Conservation (phyloP, 1,140 invertebrate genomes). For the Papilio aristodemus region DNA sequence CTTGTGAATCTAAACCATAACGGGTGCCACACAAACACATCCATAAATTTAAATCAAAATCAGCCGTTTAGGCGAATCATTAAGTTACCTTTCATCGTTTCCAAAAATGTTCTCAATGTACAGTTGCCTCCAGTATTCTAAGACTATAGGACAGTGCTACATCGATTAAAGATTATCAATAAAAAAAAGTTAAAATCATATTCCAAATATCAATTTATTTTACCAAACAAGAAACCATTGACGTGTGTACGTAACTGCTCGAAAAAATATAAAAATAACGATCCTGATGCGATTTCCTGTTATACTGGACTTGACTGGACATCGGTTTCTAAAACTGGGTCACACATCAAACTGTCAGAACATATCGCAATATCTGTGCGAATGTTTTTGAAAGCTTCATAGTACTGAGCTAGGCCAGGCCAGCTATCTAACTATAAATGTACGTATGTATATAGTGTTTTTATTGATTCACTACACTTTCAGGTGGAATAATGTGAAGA, state of each 20-base stretch:
- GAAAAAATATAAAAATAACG: not conserved
- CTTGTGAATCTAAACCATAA: too few species aligned
- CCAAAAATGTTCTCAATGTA: too few species aligned
- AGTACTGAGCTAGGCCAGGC: not conserved
- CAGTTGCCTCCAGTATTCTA: too few species aligned
- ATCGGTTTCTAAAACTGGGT: conserved; percentile 17
- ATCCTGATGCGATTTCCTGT: too few species aligned
- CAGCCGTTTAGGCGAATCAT: too few species aligned
- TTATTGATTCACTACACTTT: too few species aligned
- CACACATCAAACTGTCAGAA: conserved; percentile 24
- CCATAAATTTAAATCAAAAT: too few species aligned
- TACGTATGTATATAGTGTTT: not conserved
- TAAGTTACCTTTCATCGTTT: too few species aligned
- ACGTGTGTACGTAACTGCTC: not conserved
- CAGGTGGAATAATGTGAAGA: too few species aligned
- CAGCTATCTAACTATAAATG: not conserved
- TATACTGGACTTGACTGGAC: not conserved
- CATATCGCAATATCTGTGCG: not conserved
- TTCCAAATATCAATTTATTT: not conserved
- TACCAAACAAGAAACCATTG: not conserved
- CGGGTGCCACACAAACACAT: too few species aligned
- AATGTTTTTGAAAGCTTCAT: conserved; percentile 13
- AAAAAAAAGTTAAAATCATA: not conserved
- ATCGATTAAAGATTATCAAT: too few species aligned
- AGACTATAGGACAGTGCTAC: too few species aligned